Percentiles rank a stretch among this genome's conserved stretches.
These are phyloP conservation scores for Melanchra persicariae DNA, from an alignment of 2,888 invertebrate genomes.

Conservation along the genomic window DNA sequence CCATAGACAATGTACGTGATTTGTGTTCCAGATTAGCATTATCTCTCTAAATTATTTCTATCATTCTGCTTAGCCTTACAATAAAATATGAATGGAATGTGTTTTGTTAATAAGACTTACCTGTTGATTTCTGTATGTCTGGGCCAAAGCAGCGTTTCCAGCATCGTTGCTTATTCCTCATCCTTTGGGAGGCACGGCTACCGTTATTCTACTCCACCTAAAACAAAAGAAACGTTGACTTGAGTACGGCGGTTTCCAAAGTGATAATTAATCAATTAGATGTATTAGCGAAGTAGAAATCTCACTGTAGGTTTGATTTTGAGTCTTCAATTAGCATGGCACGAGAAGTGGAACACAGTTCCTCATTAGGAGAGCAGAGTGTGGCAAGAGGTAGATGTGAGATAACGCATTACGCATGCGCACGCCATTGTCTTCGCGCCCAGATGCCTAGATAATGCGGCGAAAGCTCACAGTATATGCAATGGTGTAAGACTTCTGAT, in stretches of 20 bases:
- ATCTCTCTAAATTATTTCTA: slow-evolving; percentile 58
- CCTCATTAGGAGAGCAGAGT: slow-evolving; percentile 88
- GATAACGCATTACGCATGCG: slow-evolving; percentile 90
- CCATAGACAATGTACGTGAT: slow-evolving; percentile 51
- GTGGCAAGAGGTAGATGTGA: slow-evolving; percentile 87
- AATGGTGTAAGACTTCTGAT: slow-evolving; percentile 78
- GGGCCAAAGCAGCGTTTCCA: slow-evolving; percentile 84
- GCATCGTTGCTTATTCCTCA: slow-evolving; percentile 88
- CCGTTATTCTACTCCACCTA: slow-evolving; percentile 78
- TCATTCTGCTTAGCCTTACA: slow-evolving; percentile 28
- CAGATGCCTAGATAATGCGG: slow-evolving; percentile 80
- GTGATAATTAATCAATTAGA: slow-evolving; percentile 74
- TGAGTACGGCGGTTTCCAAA: slow-evolving; percentile 42
- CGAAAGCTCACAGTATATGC: slow-evolving; percentile 79
- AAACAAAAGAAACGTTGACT: slow-evolving; percentile 71
- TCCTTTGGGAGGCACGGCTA: slow-evolving; percentile 84
- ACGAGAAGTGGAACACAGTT: slow-evolving; percentile 83
- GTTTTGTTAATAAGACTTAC: slow-evolving; percentile 68
- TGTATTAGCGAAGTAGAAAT: slow-evolving; percentile 78
- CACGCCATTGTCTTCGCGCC: slow-evolving; percentile 86
- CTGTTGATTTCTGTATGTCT: slow-evolving; percentile 84
- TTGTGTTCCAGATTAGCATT: slow-evolving; percentile 53
- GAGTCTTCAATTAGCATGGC: slow-evolving; percentile 81
- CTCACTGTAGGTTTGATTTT: slow-evolving; percentile 69
- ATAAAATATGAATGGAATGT: slow-evolving; percentile 51